These are phyloP conservation scores for Melikaiella ostensackeni DNA, from an alignment of 2,888 invertebrate species.

Conservation along the genomic window DNA sequence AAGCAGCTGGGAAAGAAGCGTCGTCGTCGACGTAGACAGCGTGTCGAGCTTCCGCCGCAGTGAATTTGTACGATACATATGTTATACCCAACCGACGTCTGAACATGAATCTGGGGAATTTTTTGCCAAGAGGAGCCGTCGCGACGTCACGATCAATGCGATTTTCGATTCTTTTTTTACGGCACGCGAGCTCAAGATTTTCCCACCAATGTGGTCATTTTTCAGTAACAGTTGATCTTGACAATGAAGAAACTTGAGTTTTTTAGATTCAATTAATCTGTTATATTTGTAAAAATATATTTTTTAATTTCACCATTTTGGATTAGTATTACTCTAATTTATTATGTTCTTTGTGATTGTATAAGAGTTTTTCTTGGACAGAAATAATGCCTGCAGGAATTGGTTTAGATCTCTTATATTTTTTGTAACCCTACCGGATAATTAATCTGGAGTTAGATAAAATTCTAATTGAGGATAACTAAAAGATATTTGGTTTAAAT, in stretches of 20 bases:
- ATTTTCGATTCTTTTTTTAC: constrained; percentile 15
- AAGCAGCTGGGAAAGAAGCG: not conserved
- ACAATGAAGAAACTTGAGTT: constrained; percentile 5
- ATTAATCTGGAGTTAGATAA: too few relatives aligned
- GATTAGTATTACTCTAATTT: constrained; percentile 2
- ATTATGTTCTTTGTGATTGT: constrained; percentile 29
- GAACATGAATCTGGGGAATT: constrained; percentile 39
- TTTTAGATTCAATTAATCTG: not conserved
- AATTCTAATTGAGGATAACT: not conserved
- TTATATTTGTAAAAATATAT: constrained; percentile 1
- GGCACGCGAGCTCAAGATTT: constrained; percentile 1
- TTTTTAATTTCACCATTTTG: constrained; percentile 6
- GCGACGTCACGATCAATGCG: constrained; percentile 13
- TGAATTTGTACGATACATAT: constrained; percentile 44
- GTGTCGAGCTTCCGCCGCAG: constrained; percentile 33
- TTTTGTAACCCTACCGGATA: not conserved
- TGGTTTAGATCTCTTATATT: not conserved
- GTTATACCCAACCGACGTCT: constrained; percentile 39
- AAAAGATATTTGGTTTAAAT: not conserved
- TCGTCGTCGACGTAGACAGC: constrained; percentile 39
- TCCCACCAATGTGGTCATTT: not conserved
- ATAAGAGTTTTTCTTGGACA: not conserved
- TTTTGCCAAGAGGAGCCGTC: constrained; percentile 39
- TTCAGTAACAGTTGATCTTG: not conserved
- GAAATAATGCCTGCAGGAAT: not conserved